Evolutionary conservation across 35 echinoderm and acorn worm genomes (phyloP), one percentile per base, ranked within the genome.

Genomic region (Chiridota heheva): DNA sequence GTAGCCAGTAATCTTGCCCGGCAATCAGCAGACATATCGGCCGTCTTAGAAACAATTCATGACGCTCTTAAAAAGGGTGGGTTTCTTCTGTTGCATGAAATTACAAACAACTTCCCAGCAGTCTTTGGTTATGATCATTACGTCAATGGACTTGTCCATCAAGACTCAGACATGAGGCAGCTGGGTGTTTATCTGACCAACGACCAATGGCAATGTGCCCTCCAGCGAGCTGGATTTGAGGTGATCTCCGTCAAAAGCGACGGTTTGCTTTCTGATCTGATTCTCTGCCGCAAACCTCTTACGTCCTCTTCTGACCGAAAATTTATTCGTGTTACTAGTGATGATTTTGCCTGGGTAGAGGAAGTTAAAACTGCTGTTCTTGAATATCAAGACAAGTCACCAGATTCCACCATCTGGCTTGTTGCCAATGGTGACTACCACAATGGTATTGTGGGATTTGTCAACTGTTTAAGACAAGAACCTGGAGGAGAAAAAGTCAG

Each of bases 381-480:
- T 30, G 69, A 83, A 35, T 49, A 69, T 26, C 70, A 74, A 32
- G 75, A 62, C 5, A 39, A 72, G 40, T 61, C 39, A 0, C 58
- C 59, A 42, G 37, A 43, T 7, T 18, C 46, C 39, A 95, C 68
- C 33, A 27, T 95, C 17, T 95, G 91, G 91, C 74, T 95, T 18
- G 67, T 85, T 5, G 78, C 86, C 2, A 74, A 95, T 31, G 63
- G 58, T 29, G 80, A 67, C 46, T 44, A 37, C 31, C 40, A 95
- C 42, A 84, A 51, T 69, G 91, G 91, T 40, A 78, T 95, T 74
- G 86, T 88, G 62, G 91, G 91, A 51, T 58, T 95, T 72, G 84
- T 86, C 1, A 95, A 95, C 53, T 95, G 91, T 60, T 59, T 95
- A 38, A 62, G 56, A 56, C 81, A 85, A 35, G 91, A 95, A 75